Evolutionary conservation across 2,888 invertebrate species (phyloP), one percentile per base, ranked within the genome.

Genomic region (Cephus sareptanus): DNA sequence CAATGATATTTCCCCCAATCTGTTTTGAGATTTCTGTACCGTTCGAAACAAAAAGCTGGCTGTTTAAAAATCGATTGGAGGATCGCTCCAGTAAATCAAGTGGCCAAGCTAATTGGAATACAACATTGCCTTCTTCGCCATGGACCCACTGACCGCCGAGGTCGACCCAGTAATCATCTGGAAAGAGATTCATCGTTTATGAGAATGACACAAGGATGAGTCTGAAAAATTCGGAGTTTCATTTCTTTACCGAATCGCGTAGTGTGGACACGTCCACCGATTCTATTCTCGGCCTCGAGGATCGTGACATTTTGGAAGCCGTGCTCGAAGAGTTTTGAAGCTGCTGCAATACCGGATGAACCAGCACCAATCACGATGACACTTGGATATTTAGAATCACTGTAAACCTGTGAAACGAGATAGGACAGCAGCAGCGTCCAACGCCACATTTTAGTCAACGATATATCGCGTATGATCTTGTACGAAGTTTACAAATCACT

Each of bases 301-400:
- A 94, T 90, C 11, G 88, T 92, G 11, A 94, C 83, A 85, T 93
- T 90, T 56, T 87, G 85, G 13, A 92, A 87, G 30, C 92, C 92
- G 82, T 90, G 90, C 83, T 93, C 90, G 4, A 92, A 80, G 12
- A 94, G 87, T 80, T 90, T 90, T 11, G 92, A 89, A 12, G 93
- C 93, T 23, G 94, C 93, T n/a, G 94, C 92, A 71, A 94, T 91
- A 15, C 94, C 94, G 23, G 94, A 90, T 33, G 93, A 92, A 15
- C 94, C 94, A 71, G 94, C 94, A 78, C 94, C 94, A 11, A 70
- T 70, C 79, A 94, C 90, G 70, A 94, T 93, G 78, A 94, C 81
- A 73, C 94, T 91, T 86, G 88, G 70, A 70, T 30, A 70, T 4
- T 70, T 33, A 6, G 31, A 33, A 70, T 70, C 30, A 15, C 15